phyloP scores from a whole-genome alignment of 1,140 invertebrate genomes.

The Halictus rubicundus region DNA sequence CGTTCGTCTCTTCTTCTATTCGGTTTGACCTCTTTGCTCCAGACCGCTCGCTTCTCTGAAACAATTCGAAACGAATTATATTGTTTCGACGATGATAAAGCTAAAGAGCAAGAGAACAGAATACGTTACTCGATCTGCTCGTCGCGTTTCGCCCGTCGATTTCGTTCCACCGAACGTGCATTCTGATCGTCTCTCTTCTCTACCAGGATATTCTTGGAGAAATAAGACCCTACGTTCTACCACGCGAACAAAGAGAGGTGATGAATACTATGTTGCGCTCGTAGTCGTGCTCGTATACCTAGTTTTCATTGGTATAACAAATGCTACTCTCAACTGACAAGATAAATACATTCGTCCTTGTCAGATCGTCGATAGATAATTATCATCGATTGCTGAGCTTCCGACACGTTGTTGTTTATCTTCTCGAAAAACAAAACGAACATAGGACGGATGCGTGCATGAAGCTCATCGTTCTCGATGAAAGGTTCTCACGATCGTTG shows the following conservation, averaged over 20 bases:
- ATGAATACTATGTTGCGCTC: too few species aligned
- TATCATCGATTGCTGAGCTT: conserved; percentile 44
- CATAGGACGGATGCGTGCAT: neutral
- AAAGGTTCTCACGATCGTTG: neutral
- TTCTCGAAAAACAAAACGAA: conserved; percentile 26
- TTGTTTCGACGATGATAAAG: too few species aligned
- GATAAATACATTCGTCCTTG: conserved; percentile 40
- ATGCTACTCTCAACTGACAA: neutral
- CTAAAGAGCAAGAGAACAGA: neutral
- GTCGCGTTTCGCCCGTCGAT: neutral
- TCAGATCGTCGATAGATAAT: conserved; percentile 57
- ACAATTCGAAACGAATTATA: neutral
- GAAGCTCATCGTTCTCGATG: neutral
- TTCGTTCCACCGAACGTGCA: conserved; percentile 24
- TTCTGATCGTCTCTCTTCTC: neutral
- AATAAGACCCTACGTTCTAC: neutral
- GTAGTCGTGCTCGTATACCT: too few species aligned
- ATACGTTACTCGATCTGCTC: conserved; percentile 13
- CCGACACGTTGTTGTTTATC: conserved; percentile 46
- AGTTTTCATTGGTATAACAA: neutral
- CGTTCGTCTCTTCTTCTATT: neutral
- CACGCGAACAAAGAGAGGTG: too few species aligned
- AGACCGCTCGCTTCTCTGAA: conserved; percentile 1
- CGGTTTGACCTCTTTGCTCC: neutral
- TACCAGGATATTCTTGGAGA: neutral